Evolutionary conservation across 2,797 vertebrate genomes (phyloP).

Genomic region (Hafferia zeledoni): DNA sequence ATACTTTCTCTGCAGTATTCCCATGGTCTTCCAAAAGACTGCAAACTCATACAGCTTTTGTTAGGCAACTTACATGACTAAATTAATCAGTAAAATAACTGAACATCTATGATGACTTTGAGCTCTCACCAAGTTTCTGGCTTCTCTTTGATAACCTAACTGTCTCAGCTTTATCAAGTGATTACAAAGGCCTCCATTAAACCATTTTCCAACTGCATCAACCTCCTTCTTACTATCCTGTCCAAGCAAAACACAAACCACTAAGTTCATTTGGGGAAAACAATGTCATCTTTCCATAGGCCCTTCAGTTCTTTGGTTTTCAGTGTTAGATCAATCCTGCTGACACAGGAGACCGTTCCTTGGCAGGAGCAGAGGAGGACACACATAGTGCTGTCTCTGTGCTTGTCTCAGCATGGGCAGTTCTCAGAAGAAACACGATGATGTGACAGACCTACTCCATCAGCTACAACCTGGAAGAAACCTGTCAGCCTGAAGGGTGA

Average conservation of each 20-base stretch:
- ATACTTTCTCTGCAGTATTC: background rate
- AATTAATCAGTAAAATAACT: background rate
- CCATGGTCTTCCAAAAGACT: background rate
- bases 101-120: background rate
- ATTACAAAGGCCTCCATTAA: slow-evolving; percentile 31
- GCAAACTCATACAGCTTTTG: background rate
- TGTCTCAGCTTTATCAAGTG: slow-evolving; percentile 46
- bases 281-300: background rate
- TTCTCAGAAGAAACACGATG: background rate
- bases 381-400: background rate
- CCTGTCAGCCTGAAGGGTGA: background rate
- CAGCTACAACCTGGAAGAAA: slow-evolving; percentile 19
- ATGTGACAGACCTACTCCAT: background rate
- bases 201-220: background rate
- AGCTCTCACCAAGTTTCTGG: background rate
- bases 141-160: slow-evolving; percentile 52
- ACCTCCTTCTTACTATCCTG: background rate
- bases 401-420: background rate
- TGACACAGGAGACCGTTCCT: background rate
- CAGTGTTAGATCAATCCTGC: background rate
- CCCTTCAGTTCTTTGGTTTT: background rate
- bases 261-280: background rate
- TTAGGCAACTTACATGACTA: background rate
- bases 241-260: background rate
- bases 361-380: background rate